A percentile compares a stretch with the other conserved stretches of the same genome.
These are phyloP conservation scores for Uromys caudimaculatus DNA, from an alignment of 2,797 vertebrate species.

Conservation along the genomic window DNA sequence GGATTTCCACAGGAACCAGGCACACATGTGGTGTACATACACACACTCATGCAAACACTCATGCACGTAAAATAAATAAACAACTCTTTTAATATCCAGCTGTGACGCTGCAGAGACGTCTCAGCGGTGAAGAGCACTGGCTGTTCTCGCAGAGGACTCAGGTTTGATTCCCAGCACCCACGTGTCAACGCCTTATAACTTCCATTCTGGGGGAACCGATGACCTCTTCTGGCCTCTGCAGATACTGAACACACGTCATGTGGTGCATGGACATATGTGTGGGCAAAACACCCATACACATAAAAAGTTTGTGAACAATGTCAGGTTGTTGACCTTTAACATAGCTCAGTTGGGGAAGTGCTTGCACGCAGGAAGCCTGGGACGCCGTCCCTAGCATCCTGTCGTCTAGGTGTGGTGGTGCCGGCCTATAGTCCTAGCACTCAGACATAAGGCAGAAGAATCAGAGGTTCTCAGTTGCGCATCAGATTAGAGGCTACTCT, in stretches of 20 bases:
- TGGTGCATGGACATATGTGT: fast-evolving
- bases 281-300: background rate
- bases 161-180: background rate
- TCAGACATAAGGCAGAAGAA: background rate
- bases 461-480: background rate
- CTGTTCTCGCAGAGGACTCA: background rate
- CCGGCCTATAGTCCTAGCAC: background rate
- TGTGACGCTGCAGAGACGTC: background rate
- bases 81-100: too few species aligned
- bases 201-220: too few species aligned
- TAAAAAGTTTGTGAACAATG: background rate
- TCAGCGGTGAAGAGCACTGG: background rate
- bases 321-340: background rate
- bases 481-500: too few species aligned
- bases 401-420: background rate
- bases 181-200: background rate
- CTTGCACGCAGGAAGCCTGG: background rate
- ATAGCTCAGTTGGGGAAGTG: too few species aligned
- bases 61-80: background rate
- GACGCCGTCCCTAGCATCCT: background rate
- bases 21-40: background rate
- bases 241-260: background rate
- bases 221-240: background rate
- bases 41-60: background rate
- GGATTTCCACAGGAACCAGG: background rate